These are phyloP conservation scores for Platycercus adscitus DNA, from an alignment of 2,113 vertebrate genomes.

Conservation along the genomic window DNA sequence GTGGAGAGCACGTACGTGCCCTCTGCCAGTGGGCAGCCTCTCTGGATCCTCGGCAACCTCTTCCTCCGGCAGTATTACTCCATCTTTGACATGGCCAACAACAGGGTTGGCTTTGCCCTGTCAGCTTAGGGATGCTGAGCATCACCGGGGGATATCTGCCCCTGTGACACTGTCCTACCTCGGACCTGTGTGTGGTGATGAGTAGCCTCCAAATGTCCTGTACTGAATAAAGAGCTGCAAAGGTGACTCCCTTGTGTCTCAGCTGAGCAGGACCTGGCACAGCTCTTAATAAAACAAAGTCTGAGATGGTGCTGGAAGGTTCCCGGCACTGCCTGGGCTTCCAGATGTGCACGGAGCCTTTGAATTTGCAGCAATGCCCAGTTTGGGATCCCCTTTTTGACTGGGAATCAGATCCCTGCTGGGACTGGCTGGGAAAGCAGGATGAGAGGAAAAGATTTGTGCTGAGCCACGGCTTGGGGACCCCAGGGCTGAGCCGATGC, in stretches of 20 bases:
- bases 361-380: background rate
- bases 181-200: accelerated
- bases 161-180: background rate
- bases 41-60: slow-evolving; percentile 38
- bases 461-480: accelerated
- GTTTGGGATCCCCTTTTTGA: background rate
- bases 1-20: slow-evolving; percentile 60
- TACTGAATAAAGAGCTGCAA: background rate
- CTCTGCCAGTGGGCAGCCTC: slow-evolving; percentile 34
- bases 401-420: accelerated
- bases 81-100: slow-evolving; percentile 62
- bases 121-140: background rate
- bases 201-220: background rate
- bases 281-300: background rate
- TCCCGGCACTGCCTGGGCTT: background rate
- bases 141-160: accelerated
- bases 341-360: background rate
- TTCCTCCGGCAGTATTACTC: slow-evolving; percentile 68
- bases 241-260: background rate
- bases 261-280: background rate
- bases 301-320: background rate
- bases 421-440: background rate
- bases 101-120: slow-evolving; percentile 66
- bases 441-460: background rate
- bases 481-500: background rate